Conservation (phyloP, 2,113 vertebrate species). For the Megaleporinus macrocephalus region DNA sequence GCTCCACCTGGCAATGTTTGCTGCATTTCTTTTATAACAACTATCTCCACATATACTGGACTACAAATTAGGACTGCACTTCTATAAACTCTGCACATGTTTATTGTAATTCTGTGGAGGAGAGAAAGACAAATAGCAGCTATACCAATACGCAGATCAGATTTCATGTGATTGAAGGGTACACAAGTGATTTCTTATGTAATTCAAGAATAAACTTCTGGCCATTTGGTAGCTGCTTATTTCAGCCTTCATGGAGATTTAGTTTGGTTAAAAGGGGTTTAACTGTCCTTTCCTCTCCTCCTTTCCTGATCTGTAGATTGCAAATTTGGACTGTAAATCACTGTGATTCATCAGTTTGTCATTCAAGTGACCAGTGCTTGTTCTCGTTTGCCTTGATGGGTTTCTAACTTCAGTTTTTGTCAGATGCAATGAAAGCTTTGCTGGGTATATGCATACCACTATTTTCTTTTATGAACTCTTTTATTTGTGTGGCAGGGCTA, state of each 20-base stretch:
- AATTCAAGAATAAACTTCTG: not conserved
- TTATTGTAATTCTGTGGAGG: not conserved
- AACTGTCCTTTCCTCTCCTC: not conserved
- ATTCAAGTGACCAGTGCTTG: not conserved
- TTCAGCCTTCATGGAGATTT: not conserved
- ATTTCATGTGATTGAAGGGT: not conserved
- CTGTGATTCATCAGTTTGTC: not conserved
- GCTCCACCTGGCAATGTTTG: slow-evolving; percentile 37
- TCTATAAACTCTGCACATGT: not conserved
- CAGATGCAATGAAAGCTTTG: not conserved
- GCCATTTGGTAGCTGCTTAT: slow-evolving; percentile 18
- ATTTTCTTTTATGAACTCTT: too few species aligned
- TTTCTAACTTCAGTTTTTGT: not conserved
- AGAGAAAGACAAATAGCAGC: not conserved
- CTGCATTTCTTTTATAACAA: not conserved
- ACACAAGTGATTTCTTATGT: not conserved
- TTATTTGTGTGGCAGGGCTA: too few species aligned
- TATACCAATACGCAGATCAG: not conserved
- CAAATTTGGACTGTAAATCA: not conserved
- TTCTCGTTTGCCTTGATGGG: not conserved
- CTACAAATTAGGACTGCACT: not conserved
- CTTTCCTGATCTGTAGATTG: not conserved
- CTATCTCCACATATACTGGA: not conserved
- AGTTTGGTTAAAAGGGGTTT: not conserved
- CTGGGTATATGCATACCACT: not conserved